phyloP scores from a whole-genome alignment of 2,888 invertebrate genomes.

The Sylvicola cinctus region DNA sequence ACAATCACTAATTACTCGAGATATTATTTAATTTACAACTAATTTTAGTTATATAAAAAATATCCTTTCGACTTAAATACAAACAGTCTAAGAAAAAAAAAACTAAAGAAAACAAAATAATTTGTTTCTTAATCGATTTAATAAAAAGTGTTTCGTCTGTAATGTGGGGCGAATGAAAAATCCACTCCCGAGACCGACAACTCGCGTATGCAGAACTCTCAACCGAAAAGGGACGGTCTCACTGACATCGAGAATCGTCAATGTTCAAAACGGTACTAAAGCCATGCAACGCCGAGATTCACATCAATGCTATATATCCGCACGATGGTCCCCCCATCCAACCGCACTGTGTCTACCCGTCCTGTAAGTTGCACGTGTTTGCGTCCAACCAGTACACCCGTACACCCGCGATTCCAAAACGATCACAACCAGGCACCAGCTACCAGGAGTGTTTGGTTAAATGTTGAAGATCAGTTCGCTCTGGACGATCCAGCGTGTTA shows the following conservation, averaged over 20 bases:
- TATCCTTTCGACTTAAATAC: no score
- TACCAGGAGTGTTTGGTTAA: constrained; percentile 13
- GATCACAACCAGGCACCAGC: background rate
- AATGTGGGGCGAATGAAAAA: no score
- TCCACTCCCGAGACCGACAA: no score
- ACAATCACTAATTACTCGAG: no score
- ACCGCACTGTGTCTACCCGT: constrained; percentile 2
- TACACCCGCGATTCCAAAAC: constrained; percentile 8
- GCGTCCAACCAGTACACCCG: constrained; percentile 1
- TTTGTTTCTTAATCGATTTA: no score
- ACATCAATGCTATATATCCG: constrained; percentile 2
- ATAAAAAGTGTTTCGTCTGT: no score
- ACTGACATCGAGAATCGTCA: constrained; percentile 26
- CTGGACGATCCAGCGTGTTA: constrained; percentile 22
- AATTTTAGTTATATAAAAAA: no score
- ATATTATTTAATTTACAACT: no score
- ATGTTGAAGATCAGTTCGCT: constrained; percentile 20
- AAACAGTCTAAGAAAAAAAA: no score
- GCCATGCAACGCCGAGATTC: constrained; percentile 8
- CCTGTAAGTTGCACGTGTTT: constrained; percentile 2
- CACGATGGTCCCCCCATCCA: background rate
- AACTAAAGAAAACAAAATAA: no score
- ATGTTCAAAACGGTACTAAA: constrained; percentile 28
- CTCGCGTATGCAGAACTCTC: no score
- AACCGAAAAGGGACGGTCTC: constrained; percentile 1